phyloP scores from a whole-genome alignment of 2,888 invertebrate genomes.

The Sphaeridia pumilis region DNA sequence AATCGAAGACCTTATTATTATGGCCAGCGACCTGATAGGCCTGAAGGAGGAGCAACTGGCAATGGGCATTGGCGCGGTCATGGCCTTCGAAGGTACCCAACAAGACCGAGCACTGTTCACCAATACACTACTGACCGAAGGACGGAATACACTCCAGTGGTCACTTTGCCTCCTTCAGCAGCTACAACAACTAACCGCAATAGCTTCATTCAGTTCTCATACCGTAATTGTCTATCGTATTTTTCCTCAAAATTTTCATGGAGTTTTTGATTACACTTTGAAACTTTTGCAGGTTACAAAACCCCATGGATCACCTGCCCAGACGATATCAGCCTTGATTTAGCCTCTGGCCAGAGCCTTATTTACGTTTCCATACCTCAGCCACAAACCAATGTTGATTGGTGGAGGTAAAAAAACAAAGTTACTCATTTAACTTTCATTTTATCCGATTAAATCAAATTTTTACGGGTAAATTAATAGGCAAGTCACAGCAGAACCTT shows the following conservation, averaged over 20 bases:
- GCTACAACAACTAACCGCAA: slow-evolving; percentile 21
- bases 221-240: slow-evolving; percentile 19
- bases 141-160: not conserved
- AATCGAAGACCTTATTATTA: not conserved
- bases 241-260: not conserved
- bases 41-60: not conserved
- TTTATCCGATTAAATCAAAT: not conserved
- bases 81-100: not conserved
- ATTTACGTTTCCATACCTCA: slow-evolving; percentile 44
- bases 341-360: slow-evolving; percentile 42
- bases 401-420: slow-evolving; percentile 37
- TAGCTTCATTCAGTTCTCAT: slow-evolving; percentile 35
- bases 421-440: not conserved
- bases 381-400: slow-evolving; percentile 47
- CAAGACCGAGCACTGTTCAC: not conserved
- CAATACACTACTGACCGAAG: not conserved
- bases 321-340: slow-evolving; percentile 42
- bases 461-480: slow-evolving; percentile 33
- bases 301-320: slow-evolving; percentile 47
- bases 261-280: not conserved
- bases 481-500: slow-evolving; percentile 44
- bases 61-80: not conserved
- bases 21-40: not conserved
- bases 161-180: not conserved
- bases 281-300: slow-evolving; percentile 40